Evolutionary conservation across 2,113 vertebrate species (phyloP).

Genomic region (Oryzias melastigma): DNA sequence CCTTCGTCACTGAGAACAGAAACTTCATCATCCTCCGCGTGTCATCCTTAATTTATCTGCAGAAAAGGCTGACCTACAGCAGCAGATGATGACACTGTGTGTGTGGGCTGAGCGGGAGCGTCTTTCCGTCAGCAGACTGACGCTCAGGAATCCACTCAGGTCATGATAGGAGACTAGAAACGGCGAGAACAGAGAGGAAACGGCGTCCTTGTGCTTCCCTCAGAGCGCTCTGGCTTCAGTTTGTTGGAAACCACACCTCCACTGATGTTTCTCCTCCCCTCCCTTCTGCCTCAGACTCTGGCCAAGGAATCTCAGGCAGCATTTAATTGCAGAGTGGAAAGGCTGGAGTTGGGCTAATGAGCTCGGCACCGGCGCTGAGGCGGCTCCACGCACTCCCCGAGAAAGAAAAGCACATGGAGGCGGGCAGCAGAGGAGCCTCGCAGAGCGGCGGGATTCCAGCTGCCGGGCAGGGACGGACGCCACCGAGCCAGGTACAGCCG

Average conservation of each 20-base stretch:
- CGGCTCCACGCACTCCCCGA: conserved; percentile 32
- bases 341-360: conserved; percentile 64
- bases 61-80: not conserved
- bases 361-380: conserved; percentile 50
- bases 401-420: conserved; percentile 34
- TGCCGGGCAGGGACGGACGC: conserved; percentile 32
- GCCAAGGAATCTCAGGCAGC: conserved; percentile 77
- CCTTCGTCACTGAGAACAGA: conserved; percentile 25
- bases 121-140: conserved; percentile 26
- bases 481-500: conserved; percentile 60
- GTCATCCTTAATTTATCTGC: not conserved
- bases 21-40: conserved; percentile 31
- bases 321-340: conserved; percentile 78
- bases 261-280: conserved; percentile 41
- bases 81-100: no score
- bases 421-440: conserved; percentile 41
- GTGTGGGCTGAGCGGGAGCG: no score
- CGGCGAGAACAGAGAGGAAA: conserved; percentile 13
- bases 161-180: conserved; percentile 31
- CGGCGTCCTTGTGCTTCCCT: conserved; percentile 28
- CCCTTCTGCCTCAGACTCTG: conserved; percentile 51
- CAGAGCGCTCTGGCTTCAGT: conserved; percentile 43
- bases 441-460: conserved; percentile 41
- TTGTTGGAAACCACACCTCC: conserved; percentile 63
- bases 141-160: conserved; percentile 32